A percentile compares a stretch with the other conserved stretches of the same genome.
Conservation (phyloP, 2,113 vertebrate genomes). For the Leptobrachium ailaonicum region DNA sequence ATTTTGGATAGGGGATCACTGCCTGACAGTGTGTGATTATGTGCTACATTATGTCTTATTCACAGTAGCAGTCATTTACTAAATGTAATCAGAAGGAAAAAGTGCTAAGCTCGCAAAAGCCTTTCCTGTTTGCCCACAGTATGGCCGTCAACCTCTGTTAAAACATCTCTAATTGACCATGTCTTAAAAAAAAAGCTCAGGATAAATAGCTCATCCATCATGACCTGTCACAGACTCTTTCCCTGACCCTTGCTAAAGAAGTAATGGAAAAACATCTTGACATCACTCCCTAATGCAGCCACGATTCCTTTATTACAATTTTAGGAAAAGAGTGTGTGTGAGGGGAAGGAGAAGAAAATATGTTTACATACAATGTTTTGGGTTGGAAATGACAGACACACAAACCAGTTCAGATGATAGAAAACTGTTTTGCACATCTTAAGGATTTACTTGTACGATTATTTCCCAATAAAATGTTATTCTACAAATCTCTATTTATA, state of each 20-base stretch:
- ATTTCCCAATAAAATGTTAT: no score
- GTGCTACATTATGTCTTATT: neutral
- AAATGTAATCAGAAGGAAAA: conserved; percentile 5
- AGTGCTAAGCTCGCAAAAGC: conserved; percentile 9
- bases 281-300: neutral
- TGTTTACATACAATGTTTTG: conserved; percentile 1
- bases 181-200: conserved; percentile 32
- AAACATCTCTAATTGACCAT: conserved; percentile 39
- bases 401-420: neutral
- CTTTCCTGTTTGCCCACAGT: conserved; percentile 30
- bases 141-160: conserved; percentile 25
- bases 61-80: conserved; percentile 3
- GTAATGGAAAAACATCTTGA: conserved; percentile 30
- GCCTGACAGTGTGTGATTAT: neutral
- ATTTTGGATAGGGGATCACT: neutral
- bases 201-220: conserved; percentile 46
- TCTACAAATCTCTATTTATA: neutral
- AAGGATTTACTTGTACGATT: neutral
- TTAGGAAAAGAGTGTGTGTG: neutral
- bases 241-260: conserved; percentile 13
- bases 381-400: neutral
- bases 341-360: neutral
- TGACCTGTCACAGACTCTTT: conserved; percentile 30
- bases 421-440: neutral
- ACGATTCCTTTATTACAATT: neutral